Conservation (phyloP, 2,888 invertebrate species). For the Scaeva pyrastri region DNA sequence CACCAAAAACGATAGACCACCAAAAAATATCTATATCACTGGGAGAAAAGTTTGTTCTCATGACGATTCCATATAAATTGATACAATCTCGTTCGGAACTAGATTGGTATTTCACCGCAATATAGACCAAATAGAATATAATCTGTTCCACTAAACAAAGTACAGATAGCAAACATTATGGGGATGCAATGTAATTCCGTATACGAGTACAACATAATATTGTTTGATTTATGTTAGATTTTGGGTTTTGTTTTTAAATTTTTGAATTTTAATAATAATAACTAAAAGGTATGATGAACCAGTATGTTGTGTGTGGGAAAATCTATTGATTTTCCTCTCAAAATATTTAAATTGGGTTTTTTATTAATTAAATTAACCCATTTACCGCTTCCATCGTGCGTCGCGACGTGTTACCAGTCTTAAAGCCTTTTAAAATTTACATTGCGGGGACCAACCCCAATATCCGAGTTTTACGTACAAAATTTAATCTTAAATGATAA, state of each 20-base stretch:
- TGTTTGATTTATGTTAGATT: neutral
- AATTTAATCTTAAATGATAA: too few species aligned
- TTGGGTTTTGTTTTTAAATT: neutral
- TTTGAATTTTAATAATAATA: neutral
- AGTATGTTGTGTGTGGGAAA: too few species aligned
- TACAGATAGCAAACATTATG: neutral
- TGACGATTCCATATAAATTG: neutral
- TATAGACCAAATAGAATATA: slow-evolving; percentile 1
- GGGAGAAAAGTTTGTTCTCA: neutral
- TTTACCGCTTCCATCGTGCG: too few species aligned
- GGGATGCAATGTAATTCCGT: neutral
- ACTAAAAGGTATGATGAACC: neutral
- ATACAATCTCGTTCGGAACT: neutral
- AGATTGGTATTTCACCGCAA: slow-evolving; percentile 1
- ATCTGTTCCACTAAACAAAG: neutral
- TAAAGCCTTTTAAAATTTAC: too few species aligned
- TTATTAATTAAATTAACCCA: too few species aligned
- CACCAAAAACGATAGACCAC: slow-evolving; percentile 9
- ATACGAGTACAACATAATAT: neutral
- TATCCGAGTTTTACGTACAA: too few species aligned
- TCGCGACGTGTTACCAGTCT: too few species aligned
- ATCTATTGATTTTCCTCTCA: too few species aligned
- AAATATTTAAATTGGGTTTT: too few species aligned
- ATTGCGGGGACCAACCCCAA: too few species aligned
- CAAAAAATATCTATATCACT: neutral